Percentiles rank a stretch among this genome's conserved stretches.
Conservation (phyloP, 2,797 vertebrate species). For the Poeciliopsis paucimaculata region DNA sequence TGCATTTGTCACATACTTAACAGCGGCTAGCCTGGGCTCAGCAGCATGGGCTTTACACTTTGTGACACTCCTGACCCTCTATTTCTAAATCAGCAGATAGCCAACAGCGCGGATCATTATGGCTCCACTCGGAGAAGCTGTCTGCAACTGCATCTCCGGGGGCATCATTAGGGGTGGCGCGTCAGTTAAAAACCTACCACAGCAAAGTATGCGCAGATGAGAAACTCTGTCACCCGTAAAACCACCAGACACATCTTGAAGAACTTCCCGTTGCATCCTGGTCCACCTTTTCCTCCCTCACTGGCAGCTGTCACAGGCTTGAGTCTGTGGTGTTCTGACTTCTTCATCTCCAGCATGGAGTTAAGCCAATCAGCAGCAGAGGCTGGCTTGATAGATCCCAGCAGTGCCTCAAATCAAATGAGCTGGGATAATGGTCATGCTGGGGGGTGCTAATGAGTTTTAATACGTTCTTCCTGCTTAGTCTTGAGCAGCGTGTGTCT, state of each 20-base stretch:
- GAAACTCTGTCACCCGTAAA: conserved; percentile 24
- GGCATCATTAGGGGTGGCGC: conserved; percentile 78
- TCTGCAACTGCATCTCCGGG: conserved; percentile 75
- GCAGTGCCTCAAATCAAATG: conserved; percentile 48
- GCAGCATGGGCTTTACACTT: conserved; percentile 25
- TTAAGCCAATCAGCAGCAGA: conserved; percentile 59
- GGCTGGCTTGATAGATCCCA: conserved; percentile 36
- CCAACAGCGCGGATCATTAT: conserved; percentile 76
- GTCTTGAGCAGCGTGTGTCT: conserved; percentile 21
- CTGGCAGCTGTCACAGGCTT: conserved; percentile 51
- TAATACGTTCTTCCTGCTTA: conserved; percentile 19
- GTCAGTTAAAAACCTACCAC: conserved; percentile 25
- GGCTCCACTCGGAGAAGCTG: conserved; percentile 66
- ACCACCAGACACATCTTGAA: conserved; percentile 16
- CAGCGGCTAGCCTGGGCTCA: conserved; percentile 24
- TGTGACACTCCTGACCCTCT: conserved; percentile 67
- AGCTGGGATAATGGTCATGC: conserved; percentile 37
- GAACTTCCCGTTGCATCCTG: conserved; percentile 16
- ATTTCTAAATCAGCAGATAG: conserved; percentile 81
- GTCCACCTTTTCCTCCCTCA: conserved; percentile 25
- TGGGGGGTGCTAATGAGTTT: conserved; percentile 34
- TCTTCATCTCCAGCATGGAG: conserved; percentile 46
- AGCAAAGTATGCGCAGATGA: conserved; percentile 22
- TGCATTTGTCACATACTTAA: conserved; percentile 67
- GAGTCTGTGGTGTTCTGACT: conserved; percentile 44